Percentiles rank a stretch among this genome's conserved stretches.
Evolutionary conservation across 1,140 invertebrate genomes (phyloP).

Genomic region (Ganaspis sp.): DNA sequence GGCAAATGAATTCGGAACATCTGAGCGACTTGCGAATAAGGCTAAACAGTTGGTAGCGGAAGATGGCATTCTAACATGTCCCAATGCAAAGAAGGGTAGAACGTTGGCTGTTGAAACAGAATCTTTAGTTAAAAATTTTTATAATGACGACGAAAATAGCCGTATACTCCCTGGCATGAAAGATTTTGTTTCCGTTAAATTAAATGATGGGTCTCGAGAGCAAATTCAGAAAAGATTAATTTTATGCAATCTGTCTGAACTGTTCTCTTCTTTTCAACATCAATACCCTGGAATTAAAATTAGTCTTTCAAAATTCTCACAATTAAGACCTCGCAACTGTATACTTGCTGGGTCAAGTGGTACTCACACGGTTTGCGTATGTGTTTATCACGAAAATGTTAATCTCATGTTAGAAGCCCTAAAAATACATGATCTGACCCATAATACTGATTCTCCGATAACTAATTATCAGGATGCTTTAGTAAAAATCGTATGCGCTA

Average conservation of each 20-base stretch:
- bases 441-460: background rate
- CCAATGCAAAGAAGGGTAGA: too few relatives aligned
- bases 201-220: slow-evolving; percentile 10
- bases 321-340: too few relatives aligned
- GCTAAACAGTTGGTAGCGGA: too few relatives aligned
- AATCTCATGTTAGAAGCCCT: slow-evolving; percentile 14
- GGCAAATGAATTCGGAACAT: background rate
- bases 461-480: background rate
- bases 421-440: background rate
- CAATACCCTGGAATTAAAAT: background rate
- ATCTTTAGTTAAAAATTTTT: too few relatives aligned
- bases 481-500: background rate
- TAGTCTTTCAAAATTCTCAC: background rate
- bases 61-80: too few relatives aligned
- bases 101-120: too few relatives aligned
- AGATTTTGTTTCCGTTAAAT: slow-evolving; percentile 18
- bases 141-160: background rate
- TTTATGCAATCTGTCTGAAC: slow-evolving; percentile 29
- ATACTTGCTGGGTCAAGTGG: background rate
- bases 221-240: slow-evolving; percentile 33
- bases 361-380: slow-evolving; percentile 32
- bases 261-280: slow-evolving; percentile 7
- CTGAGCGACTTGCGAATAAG: background rate
- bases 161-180: slow-evolving; percentile 17
- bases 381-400: slow-evolving; percentile 24